Base-by-base conservation (phyloP, 1,140 invertebrate genomes). In the Brachionus calyciflorus region DNA sequence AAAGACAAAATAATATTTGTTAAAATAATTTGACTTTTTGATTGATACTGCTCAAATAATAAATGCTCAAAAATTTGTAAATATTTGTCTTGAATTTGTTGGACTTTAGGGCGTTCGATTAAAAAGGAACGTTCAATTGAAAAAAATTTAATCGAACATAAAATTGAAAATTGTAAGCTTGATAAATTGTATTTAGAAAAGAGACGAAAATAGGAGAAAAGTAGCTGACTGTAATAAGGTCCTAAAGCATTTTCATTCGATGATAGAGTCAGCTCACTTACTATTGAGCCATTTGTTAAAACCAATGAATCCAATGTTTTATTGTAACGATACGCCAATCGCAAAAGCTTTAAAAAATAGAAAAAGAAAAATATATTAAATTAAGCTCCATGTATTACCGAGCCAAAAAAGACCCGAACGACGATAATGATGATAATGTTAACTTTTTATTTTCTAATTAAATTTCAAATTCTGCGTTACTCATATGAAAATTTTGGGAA, bases 311-410 rank as follows among this genome's bases (percentile, higher is more conserved):
- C 73, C n/a, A 55, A 30, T 57, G 19, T 21, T 30, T 7, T n/a
- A 17, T 76, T 48, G 21, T 76, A 76, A 26, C 73, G 73, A 57
- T 76, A 57, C 21, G 73, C 73, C n/a, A 76, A 33, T 41, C 73
- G 30, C 21, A 76, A 17, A 0, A 55, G 53, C 53, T 55, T 30
- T 3, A 55, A 28, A 33, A 21, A 1, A 30, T 51, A 21, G 19
- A 21, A 9, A 21, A 51, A 55, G 1, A n/a, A 55, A 28, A n/a
- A n/a, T n/a, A n/a, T n/a, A n/a, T n/a, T n/a, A n/a, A n/a, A n/a
- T n/a, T n/a, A n/a, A n/a, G n/a, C n/a, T n/a, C n/a, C n/a, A n/a
- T n/a, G n/a, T n/a, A n/a, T n/a, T n/a, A n/a, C n/a, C n/a, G n/a
- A n/a, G n/a, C n/a, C n/a, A n/a, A n/a, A n/a, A n/a, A n/a, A n/a